These are phyloP conservation scores for Phataginus tetradactyla DNA, from an alignment of 2,797 vertebrate species.

Conservation along the genomic window DNA sequence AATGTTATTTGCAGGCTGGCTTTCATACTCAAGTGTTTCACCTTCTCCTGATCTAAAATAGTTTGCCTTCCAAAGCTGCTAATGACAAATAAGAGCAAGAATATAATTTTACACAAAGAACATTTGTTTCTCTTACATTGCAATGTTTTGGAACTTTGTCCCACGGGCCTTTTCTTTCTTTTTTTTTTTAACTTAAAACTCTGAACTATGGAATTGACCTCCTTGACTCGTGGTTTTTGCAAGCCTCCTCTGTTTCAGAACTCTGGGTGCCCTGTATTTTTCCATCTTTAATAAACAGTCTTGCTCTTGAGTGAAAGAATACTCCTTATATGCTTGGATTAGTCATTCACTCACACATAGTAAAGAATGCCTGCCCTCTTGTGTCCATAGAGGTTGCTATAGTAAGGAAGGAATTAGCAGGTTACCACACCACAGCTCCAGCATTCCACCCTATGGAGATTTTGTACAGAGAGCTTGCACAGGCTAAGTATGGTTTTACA, in stretches of 20 bases:
- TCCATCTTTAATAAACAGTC: not conserved
- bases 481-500: not conserved
- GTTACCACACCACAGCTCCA: not conserved
- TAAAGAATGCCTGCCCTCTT: slow-evolving; percentile 60
- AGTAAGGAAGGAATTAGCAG: not conserved
- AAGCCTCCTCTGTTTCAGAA: not conserved
- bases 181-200: not conserved
- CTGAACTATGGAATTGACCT: not conserved
- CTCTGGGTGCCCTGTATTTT: not conserved
- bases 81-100: not conserved
- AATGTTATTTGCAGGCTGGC: not conserved
- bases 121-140: not conserved
- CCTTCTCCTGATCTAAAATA: not conserved
- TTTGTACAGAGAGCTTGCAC: not conserved
- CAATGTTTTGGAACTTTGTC: not conserved
- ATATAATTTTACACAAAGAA: not conserved
- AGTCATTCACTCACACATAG: not conserved
- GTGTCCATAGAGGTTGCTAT: slow-evolving; percentile 38
- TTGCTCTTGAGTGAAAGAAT: not conserved
- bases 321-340: not conserved
- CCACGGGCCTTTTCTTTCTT: not conserved
- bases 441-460: not conserved
- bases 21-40: not conserved
- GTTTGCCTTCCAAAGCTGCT: not conserved
- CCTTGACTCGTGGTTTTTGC: not conserved